Percentiles rank a stretch among this genome's conserved stretches.
Conservation (phyloP, 2,888 invertebrate species). For the Trichopoda pennipes region DNA sequence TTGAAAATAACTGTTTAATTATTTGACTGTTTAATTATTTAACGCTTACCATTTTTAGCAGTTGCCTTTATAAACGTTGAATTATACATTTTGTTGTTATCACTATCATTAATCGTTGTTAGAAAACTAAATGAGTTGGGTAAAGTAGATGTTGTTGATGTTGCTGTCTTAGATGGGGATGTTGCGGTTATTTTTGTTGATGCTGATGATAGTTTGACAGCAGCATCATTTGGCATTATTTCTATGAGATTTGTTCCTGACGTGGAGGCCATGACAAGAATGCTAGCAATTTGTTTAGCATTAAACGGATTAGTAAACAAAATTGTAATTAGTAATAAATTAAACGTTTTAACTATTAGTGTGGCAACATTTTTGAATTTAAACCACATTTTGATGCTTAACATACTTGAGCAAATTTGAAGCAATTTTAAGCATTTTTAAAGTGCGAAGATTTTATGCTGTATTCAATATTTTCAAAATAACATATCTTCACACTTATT, state of each 20-base stretch:
- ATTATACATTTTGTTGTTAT: conserved; percentile 26
- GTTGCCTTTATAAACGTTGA: conserved; percentile 27
- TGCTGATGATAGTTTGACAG: conserved; percentile 18
- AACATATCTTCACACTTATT: not conserved
- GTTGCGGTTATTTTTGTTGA: not conserved
- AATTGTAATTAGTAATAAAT: conserved; percentile 72
- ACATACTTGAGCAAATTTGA: conserved; percentile 63
- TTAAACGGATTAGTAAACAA: conserved; percentile 69
- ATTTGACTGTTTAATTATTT: no score
- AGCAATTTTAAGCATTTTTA: conserved; percentile 67
- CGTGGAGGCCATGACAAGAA: conserved; percentile 64
- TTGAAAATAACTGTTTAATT: no score
- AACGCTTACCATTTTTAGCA: conserved; percentile 55
- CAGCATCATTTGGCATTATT: conserved; percentile 26
- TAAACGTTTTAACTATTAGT: conserved; percentile 72
- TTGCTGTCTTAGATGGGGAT: conserved; percentile 28
- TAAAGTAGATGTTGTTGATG: conserved; percentile 38
- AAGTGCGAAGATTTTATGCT: conserved; percentile 9
- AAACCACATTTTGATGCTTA: conserved; percentile 74
- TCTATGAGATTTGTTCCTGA: conserved; percentile 53
- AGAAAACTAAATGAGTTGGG: conserved; percentile 10
- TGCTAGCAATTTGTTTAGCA: conserved; percentile 70
- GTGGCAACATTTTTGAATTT: conserved; percentile 73
- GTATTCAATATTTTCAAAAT: conserved; percentile 18
- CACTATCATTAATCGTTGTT: conserved; percentile 2